Evolutionary conservation across 2,888 invertebrate genomes (phyloP).

Genomic region (Eurytoma adleriae): DNA sequence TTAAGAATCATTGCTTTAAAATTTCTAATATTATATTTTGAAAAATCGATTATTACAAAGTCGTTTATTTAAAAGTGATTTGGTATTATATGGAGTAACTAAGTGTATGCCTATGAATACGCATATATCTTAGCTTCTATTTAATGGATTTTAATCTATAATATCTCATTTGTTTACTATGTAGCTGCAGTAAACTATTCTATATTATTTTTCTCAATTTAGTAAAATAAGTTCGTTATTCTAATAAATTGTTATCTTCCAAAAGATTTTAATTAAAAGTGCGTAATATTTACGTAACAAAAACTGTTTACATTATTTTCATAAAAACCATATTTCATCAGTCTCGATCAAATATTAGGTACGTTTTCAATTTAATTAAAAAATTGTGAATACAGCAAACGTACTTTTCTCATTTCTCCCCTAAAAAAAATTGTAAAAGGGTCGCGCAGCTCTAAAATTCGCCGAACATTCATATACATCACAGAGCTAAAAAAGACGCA

Average conservation of each 20-base stretch:
- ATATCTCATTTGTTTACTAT: too few relatives aligned
- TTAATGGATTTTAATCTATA: too few relatives aligned
- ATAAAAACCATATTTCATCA: not conserved
- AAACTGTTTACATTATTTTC: not conserved
- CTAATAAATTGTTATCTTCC: not conserved
- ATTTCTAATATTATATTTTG: too few relatives aligned
- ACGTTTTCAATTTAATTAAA: not conserved
- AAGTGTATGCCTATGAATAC: too few relatives aligned
- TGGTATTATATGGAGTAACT: too few relatives aligned
- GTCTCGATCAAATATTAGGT: not conserved
- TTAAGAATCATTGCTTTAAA: too few relatives aligned
- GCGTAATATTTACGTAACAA: not conserved
- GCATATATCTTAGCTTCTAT: too few relatives aligned
- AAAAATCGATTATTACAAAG: too few relatives aligned
- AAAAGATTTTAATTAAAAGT: not conserved
- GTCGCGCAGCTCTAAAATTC: slow-evolving; percentile 6
- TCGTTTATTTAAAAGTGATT: too few relatives aligned
- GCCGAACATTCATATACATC: not conserved
- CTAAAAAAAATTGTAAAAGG: not conserved
- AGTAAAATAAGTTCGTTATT: too few relatives aligned
- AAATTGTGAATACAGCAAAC: not conserved
- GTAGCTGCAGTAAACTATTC: too few relatives aligned
- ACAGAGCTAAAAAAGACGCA: not conserved
- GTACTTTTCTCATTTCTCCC: not conserved
- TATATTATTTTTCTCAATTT: too few relatives aligned